Conservation (phyloP, 2,797 vertebrate species). For the Prunella strophiata region DNA sequence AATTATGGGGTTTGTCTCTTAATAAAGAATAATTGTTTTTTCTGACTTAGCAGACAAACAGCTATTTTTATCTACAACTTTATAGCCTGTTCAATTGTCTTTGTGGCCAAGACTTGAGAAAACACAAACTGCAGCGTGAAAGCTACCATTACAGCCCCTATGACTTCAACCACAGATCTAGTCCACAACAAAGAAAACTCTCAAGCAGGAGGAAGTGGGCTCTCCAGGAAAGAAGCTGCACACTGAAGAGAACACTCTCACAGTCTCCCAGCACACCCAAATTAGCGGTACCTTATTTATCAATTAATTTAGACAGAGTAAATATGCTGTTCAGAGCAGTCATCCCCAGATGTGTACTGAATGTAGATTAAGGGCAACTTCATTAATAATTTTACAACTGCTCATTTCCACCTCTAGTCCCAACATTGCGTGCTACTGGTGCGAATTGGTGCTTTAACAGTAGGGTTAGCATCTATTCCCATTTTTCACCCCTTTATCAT, state of each 20-base stretch:
- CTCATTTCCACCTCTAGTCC: background rate
- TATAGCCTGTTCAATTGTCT: background rate
- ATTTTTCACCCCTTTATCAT: background rate
- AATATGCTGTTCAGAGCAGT: background rate
- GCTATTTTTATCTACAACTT: background rate
- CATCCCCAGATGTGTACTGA: background rate
- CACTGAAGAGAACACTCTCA: background rate
- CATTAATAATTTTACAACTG: background rate
- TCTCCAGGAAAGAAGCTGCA: background rate
- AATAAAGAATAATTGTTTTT: background rate
- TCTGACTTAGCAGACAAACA: background rate
- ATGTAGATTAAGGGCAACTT: background rate
- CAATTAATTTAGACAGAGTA: background rate
- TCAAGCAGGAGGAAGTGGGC: background rate
- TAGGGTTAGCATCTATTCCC: background rate
- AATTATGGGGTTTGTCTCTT: background rate
- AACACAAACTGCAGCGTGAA: background rate
- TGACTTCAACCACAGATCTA: background rate
- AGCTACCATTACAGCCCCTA: background rate
- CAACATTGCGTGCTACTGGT: accelerated
- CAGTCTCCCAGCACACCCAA: background rate
- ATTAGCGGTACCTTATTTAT: background rate
- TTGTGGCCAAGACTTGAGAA: background rate
- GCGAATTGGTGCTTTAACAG: background rate
- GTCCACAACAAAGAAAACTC: background rate